phyloP scores from a whole-genome alignment of 2,797 vertebrate genomes.

The Lophotriccus pileatus region DNA sequence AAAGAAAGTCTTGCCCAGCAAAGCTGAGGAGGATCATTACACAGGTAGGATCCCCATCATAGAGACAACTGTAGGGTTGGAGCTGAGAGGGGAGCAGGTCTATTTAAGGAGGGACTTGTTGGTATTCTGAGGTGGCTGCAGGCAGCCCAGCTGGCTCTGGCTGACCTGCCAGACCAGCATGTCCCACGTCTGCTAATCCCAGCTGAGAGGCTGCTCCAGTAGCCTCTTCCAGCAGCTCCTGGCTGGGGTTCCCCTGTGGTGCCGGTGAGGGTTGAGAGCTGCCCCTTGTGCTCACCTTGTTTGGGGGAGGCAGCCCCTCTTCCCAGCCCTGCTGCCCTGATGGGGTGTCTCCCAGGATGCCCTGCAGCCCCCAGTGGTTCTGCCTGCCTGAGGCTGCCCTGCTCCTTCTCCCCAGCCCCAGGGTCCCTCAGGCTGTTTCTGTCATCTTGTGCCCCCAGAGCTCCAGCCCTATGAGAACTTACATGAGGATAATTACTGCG shows the following conservation, averaged over 20 bases:
- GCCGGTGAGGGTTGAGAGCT: not conserved
- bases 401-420: not conserved
- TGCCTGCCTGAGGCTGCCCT: not conserved
- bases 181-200: not conserved
- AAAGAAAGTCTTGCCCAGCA: not conserved
- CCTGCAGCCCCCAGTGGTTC: not conserved
- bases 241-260: accelerated
- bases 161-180: not conserved
- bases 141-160: not conserved
- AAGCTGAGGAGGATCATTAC: not conserved
- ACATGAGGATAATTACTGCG: not conserved
- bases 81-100: not conserved
- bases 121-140: not conserved
- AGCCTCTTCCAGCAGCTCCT: not conserved
- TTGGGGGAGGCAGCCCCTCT: not conserved
- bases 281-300: accelerated
- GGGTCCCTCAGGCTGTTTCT: not conserved
- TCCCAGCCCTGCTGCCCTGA: not conserved
- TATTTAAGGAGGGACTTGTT: not conserved
- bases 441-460: not conserved
- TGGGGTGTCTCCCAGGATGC: not conserved
- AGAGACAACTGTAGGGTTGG: accelerated
- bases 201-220: not conserved
- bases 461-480: slow-evolving; percentile 31
- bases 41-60: not conserved